A percentile compares a stretch with the other conserved stretches of the same genome.
Evolutionary conservation across 2,113 vertebrate species (phyloP).

Genomic region (Saimiri boliviensis): DNA sequence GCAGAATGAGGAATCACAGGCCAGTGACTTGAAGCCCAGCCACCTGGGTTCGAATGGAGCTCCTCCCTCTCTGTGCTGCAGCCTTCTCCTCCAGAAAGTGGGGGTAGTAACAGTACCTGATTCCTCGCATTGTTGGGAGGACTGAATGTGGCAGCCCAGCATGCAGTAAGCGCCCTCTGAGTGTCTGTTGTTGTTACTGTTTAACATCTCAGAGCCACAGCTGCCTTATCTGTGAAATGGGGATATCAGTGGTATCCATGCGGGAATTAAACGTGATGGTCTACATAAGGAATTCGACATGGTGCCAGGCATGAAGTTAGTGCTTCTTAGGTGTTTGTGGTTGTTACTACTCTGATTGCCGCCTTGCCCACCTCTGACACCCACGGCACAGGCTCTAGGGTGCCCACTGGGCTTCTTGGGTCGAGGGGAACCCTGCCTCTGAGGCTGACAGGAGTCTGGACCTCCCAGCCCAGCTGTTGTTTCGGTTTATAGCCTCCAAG

Average conservation of each 20-base stretch:
- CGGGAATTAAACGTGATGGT: not conserved
- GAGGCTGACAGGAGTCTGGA: rapidly evolving
- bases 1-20: not conserved
- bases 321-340: not conserved
- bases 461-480: constrained; percentile 13
- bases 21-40: rapidly evolving
- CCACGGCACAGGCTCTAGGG: not conserved
- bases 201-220: not conserved
- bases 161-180: not conserved
- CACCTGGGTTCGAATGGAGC: not conserved
- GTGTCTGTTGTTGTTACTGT: not conserved
- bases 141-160: not conserved
- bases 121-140: not conserved
- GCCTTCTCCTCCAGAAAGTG: not conserved
- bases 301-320: not conserved
- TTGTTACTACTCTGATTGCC: not conserved
- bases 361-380: not conserved
- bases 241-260: rapidly evolving
- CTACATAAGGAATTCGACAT: rapidly evolving
- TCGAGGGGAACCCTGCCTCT: not conserved
- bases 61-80: not conserved
- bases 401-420: not conserved
- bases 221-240: not conserved
- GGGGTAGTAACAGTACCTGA: not conserved
- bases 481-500: not conserved